phyloP scores from a whole-genome alignment of 2,797 vertebrate genomes.

The Lates japonicus region DNA sequence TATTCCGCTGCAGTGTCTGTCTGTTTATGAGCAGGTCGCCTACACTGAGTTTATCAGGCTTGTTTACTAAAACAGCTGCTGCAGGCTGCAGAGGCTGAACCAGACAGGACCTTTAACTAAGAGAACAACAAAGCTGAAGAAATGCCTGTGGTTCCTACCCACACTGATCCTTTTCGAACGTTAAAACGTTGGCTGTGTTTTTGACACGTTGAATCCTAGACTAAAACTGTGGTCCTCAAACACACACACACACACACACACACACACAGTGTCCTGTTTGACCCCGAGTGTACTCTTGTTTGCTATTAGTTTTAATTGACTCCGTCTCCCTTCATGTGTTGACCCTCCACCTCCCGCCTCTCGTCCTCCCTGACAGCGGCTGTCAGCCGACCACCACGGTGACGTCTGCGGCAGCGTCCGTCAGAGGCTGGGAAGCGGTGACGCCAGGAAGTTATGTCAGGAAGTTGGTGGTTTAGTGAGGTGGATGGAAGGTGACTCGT shows the following conservation, averaged over 20 bases:
- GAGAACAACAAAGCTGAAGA: too few species aligned
- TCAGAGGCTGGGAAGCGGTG: constrained; percentile 14
- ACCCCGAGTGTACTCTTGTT: constrained; percentile 59
- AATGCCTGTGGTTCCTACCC: too few species aligned
- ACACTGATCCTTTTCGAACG: too few species aligned
- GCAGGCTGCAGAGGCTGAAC: too few species aligned
- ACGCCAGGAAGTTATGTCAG: constrained; percentile 50
- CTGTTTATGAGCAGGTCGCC: too few species aligned
- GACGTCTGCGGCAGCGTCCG: constrained; percentile 25
- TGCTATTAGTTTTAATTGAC: constrained; percentile 79
- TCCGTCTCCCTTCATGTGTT: constrained; percentile 60
- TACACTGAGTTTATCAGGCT: too few species aligned
- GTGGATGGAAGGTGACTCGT: constrained; percentile 79
- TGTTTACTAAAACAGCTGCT: too few species aligned
- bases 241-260: constrained; percentile 27
- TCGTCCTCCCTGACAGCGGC: constrained; percentile 40
- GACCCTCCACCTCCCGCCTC: constrained; percentile 3
- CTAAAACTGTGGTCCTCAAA: background rate
- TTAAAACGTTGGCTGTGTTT: too few species aligned
- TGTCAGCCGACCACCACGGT: constrained; percentile 41
- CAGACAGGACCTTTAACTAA: too few species aligned
- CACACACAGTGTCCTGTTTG: constrained; percentile 36
- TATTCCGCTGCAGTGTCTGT: too few species aligned
- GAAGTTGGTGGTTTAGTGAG: constrained; percentile 53
- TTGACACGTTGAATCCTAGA: too few species aligned